Evolutionary conservation across 2,113 vertebrate genomes (phyloP), one percentile per base, ranked within the genome.

Genomic region (Coptodon rendalli): DNA sequence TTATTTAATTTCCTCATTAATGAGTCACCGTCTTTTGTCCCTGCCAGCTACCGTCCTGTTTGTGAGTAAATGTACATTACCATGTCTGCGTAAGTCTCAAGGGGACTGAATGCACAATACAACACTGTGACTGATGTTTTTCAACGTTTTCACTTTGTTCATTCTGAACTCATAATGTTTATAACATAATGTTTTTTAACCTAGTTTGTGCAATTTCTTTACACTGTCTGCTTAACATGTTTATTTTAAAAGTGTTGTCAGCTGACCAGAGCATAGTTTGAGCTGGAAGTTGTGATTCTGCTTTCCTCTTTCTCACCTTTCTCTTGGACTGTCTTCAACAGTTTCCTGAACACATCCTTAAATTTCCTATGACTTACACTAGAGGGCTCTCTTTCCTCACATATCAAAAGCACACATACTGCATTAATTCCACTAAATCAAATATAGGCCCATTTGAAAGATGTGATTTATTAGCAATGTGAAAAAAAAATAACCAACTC

Each of bases 311-410:
- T 48, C 24, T 76, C 40, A 7, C 68, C 68, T 10, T 76, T 76
- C 68, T 48, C 34, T 29, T 13, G 19, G 6, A 61, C 34, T 82
- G 17, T n/a, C n/a, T 22, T 66, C 40, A 24, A 16, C 12, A 36
- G 38, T 12, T 19, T 84, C 3, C 17, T 27, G 36, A 53, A 11
- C 19, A 61, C 27, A 17, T 82, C 34, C 7, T 17, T 29, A 12
- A 29, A 40, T 38, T 82, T 82, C 61, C 63, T 24, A 1, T 83
- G 8, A 24, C 24, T 17, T 24, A 76, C 89, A 90, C 89, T 66
- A 89, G 93, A 94, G 83, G 89, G 85, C 82, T 13, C 34, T 52
- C 19, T 73, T 80, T 73, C 79, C 66, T 83, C 10, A 85, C 2
- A n/a, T 81, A 82, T 90, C 19, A 80, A 8, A 36, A 34, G 48